Evolutionary conservation across 2,888 invertebrate species (phyloP).

Genomic region (Pachycephus smyrnensis): DNA sequence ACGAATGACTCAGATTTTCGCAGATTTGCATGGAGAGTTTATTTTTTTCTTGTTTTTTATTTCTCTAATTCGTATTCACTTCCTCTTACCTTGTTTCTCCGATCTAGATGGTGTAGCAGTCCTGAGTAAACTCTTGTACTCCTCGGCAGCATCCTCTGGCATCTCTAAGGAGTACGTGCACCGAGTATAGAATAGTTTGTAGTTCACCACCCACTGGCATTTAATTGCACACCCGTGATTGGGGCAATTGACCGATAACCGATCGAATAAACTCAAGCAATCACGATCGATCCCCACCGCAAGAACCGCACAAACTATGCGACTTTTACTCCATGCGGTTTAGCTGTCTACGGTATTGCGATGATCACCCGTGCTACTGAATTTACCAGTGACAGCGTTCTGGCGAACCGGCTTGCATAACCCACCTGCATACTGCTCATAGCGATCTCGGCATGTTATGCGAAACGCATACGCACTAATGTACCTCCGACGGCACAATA

Average conservation of each 20-base stretch:
- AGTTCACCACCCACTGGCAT: background rate
- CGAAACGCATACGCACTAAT: constrained; percentile 21
- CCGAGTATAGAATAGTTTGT: background rate
- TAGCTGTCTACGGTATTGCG: background rate
- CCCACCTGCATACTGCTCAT: constrained; percentile 50
- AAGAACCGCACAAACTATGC: background rate
- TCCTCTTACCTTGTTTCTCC: background rate
- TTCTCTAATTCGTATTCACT: background rate
- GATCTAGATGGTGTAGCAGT: background rate
- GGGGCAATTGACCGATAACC: background rate
- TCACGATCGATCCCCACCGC: background rate
- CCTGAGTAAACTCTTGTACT: background rate
- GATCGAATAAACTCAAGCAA: background rate
- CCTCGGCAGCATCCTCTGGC: background rate
- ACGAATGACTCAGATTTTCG: background rate
- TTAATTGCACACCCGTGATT: background rate
- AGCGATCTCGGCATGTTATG: constrained; percentile 45
- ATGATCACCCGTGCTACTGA: background rate
- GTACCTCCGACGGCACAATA: background rate
- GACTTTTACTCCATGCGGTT: background rate
- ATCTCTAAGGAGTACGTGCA: background rate
- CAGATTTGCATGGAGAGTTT: background rate
- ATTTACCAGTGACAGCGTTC: background rate
- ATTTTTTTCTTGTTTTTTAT: background rate
- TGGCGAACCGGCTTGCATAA: constrained; percentile 31